Percentiles rank a stretch among this genome's conserved stretches.
Conservation (phyloP, 2,888 invertebrate genomes). For the Mythimna pallens region DNA sequence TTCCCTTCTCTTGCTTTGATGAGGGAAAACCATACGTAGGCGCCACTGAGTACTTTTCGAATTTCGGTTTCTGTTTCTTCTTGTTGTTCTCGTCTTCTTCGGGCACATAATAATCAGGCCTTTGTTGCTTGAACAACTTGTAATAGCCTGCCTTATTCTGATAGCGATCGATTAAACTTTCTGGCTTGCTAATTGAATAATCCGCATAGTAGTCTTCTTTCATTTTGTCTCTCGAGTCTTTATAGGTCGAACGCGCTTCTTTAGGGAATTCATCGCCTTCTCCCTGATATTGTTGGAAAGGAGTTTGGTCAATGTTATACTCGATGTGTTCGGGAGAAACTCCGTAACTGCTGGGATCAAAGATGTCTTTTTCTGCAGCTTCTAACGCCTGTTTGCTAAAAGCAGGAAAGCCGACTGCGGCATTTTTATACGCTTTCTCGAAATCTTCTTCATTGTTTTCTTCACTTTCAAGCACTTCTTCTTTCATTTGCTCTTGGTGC, state of each 20-base stretch:
- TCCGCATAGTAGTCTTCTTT: constrained; percentile 83
- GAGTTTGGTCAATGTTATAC: constrained; percentile 77
- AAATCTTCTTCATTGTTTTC: constrained; percentile 87
- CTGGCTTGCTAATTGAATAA: constrained; percentile 81
- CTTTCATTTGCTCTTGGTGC: constrained; percentile 76
- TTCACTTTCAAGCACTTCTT: constrained; percentile 78
- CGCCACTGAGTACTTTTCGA: constrained; percentile 75
- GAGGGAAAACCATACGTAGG: constrained; percentile 73
- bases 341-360: constrained; percentile 81
- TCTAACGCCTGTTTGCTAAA: constrained; percentile 75
- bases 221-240: constrained; percentile 80
- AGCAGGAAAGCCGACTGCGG: constrained; percentile 85
- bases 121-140: constrained; percentile 80
- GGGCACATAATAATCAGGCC: constrained; percentile 77
- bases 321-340: constrained; percentile 71
- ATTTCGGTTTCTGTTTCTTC: constrained; percentile 73
- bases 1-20: constrained; percentile 72
- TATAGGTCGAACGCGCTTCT: constrained; percentile 78
- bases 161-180: constrained; percentile 77
- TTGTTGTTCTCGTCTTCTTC: constrained; percentile 68
- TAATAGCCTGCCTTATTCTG: constrained; percentile 83
- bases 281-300: constrained; percentile 82
- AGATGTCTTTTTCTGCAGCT: constrained; percentile 79
- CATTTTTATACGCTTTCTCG: constrained; percentile 85
- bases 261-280: constrained; percentile 82